Percentiles rank a stretch among this genome's conserved stretches.
Evolutionary conservation across 2,888 invertebrate genomes (phyloP).

Genomic region (Cantharis rufa): DNA sequence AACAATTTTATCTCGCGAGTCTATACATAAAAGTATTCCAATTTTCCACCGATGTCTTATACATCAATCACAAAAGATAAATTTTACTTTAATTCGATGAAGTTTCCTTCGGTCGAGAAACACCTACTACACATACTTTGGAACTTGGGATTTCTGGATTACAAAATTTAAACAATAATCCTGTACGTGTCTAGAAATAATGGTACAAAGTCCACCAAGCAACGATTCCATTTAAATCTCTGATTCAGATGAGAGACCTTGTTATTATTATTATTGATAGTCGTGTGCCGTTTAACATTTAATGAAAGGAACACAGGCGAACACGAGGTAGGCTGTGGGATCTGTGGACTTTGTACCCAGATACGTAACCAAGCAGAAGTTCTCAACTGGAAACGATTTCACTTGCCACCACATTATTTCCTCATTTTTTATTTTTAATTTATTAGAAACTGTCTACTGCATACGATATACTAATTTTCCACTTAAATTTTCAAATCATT

Average conservation of each 20-base stretch:
- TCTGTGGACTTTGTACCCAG: constrained; percentile 33
- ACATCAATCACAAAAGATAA: not conserved
- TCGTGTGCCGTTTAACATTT: constrained; percentile 24
- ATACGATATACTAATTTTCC: not conserved
- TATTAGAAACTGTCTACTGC: not conserved
- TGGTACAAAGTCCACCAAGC: constrained; percentile 13
- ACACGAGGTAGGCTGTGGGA: constrained; percentile 19
- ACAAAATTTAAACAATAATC: not conserved
- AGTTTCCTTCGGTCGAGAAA: not conserved
- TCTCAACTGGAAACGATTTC: constrained; percentile 9
- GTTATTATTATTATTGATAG: constrained; percentile 18
- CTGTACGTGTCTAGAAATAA: constrained; percentile 1
- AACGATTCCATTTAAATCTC: constrained; percentile 5
- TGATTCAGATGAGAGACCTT: constrained; percentile 15
- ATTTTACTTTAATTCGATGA: not conserved
- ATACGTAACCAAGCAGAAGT: constrained; percentile 22
- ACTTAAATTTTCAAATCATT: not conserved
- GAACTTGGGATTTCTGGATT: not conserved
- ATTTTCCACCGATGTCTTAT: not conserved
- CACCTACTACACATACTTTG: not conserved
- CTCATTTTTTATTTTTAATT: not conserved
- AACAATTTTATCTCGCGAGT: not conserved
- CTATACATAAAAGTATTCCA: not conserved
- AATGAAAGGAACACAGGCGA: constrained; percentile 20
- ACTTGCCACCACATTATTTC: not conserved